These are phyloP conservation scores for Lasioglossum oenotherae DNA, from an alignment of 2,888 invertebrate species.

Conservation along the genomic window DNA sequence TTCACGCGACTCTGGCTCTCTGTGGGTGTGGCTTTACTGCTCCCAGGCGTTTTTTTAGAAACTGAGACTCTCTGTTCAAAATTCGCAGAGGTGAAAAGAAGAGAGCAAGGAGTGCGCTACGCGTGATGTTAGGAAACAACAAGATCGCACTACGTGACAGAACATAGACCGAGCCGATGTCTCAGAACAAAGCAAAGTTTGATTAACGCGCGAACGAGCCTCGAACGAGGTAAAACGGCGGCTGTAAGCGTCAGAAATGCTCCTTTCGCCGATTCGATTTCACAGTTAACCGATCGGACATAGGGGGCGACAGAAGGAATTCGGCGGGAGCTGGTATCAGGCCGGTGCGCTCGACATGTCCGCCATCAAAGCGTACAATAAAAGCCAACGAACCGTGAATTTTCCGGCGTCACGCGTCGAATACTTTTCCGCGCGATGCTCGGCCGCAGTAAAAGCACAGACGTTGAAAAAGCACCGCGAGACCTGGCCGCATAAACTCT, in stretches of 20 bases:
- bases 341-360: slow-evolving; percentile 52
- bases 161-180: background rate
- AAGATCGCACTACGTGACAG: background rate
- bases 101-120: background rate
- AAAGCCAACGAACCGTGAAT: slow-evolving; percentile 67
- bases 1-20: background rate
- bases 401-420: slow-evolving; percentile 61
- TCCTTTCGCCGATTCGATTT: slow-evolving; percentile 46
- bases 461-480: slow-evolving; percentile 25
- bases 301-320: slow-evolving; percentile 54
- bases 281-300: slow-evolving; percentile 51
- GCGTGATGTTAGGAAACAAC: background rate
- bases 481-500: slow-evolving; percentile 21
- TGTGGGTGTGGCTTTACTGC: background rate
- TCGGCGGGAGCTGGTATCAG: slow-evolving; percentile 50
- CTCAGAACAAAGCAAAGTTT: background rate
- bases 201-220: slow-evolving; percentile 19
- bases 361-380: slow-evolving; percentile 66
- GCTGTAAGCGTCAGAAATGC: slow-evolving; percentile 8
- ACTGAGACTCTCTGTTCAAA: background rate
- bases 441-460: slow-evolving; percentile 27
- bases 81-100: background rate
- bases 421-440: slow-evolving; percentile 46
- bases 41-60: background rate
- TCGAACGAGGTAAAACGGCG: background rate